phyloP scores from a whole-genome alignment of 2,113 vertebrate species.

The Dipodomys merriami region DNA sequence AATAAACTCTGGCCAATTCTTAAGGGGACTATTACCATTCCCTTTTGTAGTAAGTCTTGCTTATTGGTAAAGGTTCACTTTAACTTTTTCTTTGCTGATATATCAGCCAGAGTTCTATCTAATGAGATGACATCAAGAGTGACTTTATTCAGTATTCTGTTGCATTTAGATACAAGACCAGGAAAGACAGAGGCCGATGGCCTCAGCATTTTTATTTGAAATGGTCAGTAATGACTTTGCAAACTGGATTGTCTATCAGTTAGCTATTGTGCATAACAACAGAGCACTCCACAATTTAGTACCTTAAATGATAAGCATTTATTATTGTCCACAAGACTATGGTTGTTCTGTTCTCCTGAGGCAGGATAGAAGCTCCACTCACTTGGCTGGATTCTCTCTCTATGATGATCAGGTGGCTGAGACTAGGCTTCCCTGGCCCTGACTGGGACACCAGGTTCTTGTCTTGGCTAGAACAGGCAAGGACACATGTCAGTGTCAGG shows the following conservation, averaged over 20 bases:
- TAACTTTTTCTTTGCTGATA: neutral
- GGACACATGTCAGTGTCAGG: neutral
- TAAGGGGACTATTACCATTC: neutral
- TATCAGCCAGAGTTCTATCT: neutral
- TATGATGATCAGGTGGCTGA: neutral
- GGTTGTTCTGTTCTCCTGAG: neutral
- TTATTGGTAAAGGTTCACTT: constrained; percentile 14
- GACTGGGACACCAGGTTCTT: neutral
- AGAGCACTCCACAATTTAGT: neutral
- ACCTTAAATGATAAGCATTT: neutral
- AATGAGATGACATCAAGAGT: neutral
- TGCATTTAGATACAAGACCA: neutral
- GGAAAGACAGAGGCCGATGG: neutral
- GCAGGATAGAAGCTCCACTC: neutral
- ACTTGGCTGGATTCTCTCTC: neutral
- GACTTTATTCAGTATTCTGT: constrained; percentile 13
- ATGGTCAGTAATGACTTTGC: neutral
- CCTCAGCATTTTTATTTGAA: neutral
- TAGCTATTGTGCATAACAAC: neutral
- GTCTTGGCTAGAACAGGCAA: neutral
- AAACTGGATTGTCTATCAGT: neutral
- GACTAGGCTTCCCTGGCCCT: neutral
- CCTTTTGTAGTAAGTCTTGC: neutral
- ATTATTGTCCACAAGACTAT: neutral
- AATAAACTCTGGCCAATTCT: neutral